These are phyloP conservation scores for Chinchilla lanigera DNA, from an alignment of 2,113 vertebrate genomes.

Conservation along the genomic window DNA sequence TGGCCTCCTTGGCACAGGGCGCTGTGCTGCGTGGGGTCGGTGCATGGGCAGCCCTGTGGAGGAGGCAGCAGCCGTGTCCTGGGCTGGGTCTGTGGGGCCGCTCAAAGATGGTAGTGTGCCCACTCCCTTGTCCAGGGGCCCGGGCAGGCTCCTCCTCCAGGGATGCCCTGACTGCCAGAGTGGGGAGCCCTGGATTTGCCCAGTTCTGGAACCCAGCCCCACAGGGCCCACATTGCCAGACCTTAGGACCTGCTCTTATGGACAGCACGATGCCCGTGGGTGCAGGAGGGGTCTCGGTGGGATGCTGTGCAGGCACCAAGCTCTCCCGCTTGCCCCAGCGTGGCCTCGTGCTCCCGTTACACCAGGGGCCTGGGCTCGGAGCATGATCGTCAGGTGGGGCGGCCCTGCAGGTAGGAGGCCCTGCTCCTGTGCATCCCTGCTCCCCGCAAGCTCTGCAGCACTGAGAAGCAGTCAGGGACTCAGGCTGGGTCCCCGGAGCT, in stretches of 20 bases:
- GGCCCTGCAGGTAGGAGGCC: background rate
- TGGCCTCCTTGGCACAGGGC: too few species aligned
- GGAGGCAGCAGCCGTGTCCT: background rate
- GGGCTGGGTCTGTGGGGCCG: background rate
- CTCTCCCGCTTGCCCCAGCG: too few species aligned
- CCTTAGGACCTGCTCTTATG: background rate
- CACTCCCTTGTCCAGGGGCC: background rate
- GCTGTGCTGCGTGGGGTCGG: background rate
- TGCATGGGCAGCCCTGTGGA: background rate
- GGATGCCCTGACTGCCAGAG: background rate
- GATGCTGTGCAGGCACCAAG: too few species aligned
- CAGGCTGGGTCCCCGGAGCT: background rate
- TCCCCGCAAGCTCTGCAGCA: background rate
- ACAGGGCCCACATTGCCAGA: too few species aligned
- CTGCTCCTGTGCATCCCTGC: rapidly evolving
- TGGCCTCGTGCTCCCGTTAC: too few species aligned
- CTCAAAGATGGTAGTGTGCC: background rate
- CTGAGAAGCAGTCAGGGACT: rapidly evolving
- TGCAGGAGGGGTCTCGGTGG: too few species aligned
- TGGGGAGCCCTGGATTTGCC: background rate
- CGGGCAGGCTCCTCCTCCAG: background rate
- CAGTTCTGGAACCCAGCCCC: background rate
- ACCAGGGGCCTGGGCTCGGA: too few species aligned
- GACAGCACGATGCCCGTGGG: background rate
- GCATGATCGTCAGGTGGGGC: too few species aligned